Evolutionary conservation across 1,140 invertebrate genomes (phyloP), one percentile per base, ranked within the genome.

Genomic region (Ostrea denselamellosa): DNA sequence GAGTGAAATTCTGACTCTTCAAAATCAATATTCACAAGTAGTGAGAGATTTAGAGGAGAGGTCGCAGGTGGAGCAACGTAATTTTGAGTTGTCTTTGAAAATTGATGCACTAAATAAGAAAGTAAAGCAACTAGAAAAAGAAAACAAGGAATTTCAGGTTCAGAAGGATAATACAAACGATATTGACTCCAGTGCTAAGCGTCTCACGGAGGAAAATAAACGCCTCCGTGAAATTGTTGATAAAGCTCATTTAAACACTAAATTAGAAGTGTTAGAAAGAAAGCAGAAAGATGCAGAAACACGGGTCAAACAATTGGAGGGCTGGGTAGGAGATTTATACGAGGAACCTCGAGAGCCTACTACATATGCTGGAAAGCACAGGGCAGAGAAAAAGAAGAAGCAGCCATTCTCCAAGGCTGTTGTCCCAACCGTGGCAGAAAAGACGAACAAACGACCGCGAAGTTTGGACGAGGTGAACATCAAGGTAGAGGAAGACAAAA

Each of bases 171-270:
- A 90, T 62, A n/a, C 90, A 10, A 86, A 90, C 8, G 91, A 91
- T 51, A 89, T 91, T 68, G 91, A 91, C 65, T 71, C 90, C 62
- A 89, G 88, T 84, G 88, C 90, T 86, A 90, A 88, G 84, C 82
- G 90, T 65, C 54, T 91, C 28, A 83, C 88, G 12, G 90, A 91
- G 10, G 91, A 91, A 90, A 91, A 90, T 83, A 88, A 87, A n/a
- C 53, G 62, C 68, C 71, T 91, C 17, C 83, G 86, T 14, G 83
- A 86, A 56, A 52, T 90, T 51, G 89, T 82, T 82, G 62, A 51
- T 12, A 83, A 85, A 9, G 53, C 68, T 65, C 44, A 86, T n/a
- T 84, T 88, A 14, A 68, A 77, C 51, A 85, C 52, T 22, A 85
- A 88, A 87, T 85, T 86, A 81, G 85, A 87, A 44, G 56, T 86